phyloP scores from a whole-genome alignment of 2,888 invertebrate species.

The Loripinus fragilis region DNA sequence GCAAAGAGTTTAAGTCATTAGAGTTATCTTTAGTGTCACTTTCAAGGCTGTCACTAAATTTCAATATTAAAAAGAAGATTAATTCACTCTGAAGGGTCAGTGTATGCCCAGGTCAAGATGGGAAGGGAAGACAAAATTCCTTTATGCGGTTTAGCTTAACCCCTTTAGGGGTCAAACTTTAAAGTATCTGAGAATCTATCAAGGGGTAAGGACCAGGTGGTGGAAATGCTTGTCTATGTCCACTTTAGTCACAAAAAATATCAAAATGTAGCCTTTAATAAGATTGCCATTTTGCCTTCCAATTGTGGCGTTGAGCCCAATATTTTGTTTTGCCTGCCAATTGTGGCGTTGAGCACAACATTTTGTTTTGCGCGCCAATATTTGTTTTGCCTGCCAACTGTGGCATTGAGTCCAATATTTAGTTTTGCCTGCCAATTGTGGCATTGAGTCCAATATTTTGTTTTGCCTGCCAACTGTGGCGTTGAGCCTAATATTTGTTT shows the following conservation, averaged over 20 bases:
- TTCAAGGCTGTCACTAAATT: background rate
- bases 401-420: no score
- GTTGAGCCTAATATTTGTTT: no score
- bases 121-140: background rate
- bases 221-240: background rate
- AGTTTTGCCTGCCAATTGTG: no score
- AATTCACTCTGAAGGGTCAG: background rate
- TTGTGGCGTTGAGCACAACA: no score
- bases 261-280: background rate
- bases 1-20: no score
- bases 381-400: no score
- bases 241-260: background rate
- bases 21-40: background rate
- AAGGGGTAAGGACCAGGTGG: conserved; percentile 9
- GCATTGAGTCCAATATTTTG: no score
- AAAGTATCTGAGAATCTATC: background rate
- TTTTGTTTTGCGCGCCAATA: no score
- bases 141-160: background rate
- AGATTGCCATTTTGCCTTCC: no score
- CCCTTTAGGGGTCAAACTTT: background rate
- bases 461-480: no score
- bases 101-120: background rate
- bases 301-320: no score
- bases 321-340: no score
- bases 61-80: background rate